Conservation (phyloP, 2,113 vertebrate species). For the Nothobranchius furzeri region DNA sequence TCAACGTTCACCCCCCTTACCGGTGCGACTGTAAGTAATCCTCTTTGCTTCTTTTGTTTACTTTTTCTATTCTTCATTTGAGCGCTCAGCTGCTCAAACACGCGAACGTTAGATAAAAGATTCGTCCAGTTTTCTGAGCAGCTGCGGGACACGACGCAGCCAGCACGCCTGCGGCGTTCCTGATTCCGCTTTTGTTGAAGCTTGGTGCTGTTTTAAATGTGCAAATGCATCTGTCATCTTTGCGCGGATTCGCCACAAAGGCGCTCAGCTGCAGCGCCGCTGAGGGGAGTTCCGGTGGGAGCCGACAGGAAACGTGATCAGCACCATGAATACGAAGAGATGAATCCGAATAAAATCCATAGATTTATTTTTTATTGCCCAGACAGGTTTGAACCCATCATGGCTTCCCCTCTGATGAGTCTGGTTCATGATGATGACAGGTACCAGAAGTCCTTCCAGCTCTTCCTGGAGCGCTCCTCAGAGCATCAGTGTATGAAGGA, state of each 20-base stretch:
- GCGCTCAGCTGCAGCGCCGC: no score
- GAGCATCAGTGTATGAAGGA: constrained; percentile 86
- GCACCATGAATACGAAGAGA: no score
- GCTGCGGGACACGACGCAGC: not conserved
- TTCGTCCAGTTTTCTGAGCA: not conserved
- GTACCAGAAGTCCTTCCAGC: constrained; percentile 81
- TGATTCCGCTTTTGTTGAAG: not conserved
- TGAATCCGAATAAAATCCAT: no score
- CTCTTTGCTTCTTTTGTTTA: not conserved
- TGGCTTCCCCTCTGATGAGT: constrained; percentile 74
- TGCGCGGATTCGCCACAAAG: no score
- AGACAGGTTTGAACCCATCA: constrained; percentile 53
- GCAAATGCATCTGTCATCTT: no score
- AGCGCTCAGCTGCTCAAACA: not conserved
- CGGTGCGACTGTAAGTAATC: constrained; percentile 20
- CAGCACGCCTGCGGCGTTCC: not conserved
- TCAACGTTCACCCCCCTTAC: no score
- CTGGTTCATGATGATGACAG: constrained; percentile 75
- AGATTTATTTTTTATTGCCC: not conserved
- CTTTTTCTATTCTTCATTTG: not conserved
- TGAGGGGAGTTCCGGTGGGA: no score
- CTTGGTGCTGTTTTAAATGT: no score
- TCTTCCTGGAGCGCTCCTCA: constrained; percentile 85
- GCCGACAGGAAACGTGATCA: not conserved
- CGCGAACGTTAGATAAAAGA: no score